These are phyloP conservation scores for Merodon equestris DNA, from an alignment of 2,888 invertebrate species.

Conservation along the genomic window DNA sequence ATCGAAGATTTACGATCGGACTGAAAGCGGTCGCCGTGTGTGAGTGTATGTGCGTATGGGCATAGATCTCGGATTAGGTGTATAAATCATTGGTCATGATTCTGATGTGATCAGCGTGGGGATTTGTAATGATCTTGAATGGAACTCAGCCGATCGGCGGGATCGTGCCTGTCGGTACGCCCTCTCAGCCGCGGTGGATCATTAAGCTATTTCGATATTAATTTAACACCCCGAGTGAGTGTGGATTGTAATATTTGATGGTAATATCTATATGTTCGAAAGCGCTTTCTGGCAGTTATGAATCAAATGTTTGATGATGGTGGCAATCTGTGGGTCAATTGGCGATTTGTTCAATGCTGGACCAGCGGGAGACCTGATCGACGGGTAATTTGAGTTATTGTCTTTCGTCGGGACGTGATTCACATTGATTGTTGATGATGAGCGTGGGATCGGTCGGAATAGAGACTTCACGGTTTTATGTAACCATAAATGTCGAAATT, in stretches of 20 bases:
- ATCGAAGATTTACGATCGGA: conserved; percentile 57
- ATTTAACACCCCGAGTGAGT: conserved; percentile 45
- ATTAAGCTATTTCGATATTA: conserved; percentile 53
- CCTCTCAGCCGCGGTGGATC: conserved; percentile 17
- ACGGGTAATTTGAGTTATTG: conserved; percentile 39
- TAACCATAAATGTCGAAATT: not conserved
- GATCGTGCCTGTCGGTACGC: conserved; percentile 29
- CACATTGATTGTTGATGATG: conserved; percentile 12
- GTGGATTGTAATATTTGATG: conserved; percentile 24
- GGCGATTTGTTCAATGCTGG: conserved; percentile 29
- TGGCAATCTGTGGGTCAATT: conserved; percentile 36
- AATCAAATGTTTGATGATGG: conserved; percentile 33
- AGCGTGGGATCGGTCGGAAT: conserved; percentile 25
- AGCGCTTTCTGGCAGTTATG: conserved; percentile 22
- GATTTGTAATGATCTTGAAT: conserved; percentile 11
- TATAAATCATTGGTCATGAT: conserved; percentile 55
- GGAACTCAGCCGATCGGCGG: conserved; percentile 30
- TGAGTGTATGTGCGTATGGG: conserved; percentile 19
- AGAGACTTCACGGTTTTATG: conserved; percentile 16
- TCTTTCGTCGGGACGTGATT: conserved; percentile 26
- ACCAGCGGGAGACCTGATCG: conserved; percentile 1
- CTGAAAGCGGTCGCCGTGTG: conserved; percentile 35
- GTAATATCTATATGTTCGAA: conserved; percentile 18
- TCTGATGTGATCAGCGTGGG: not conserved
- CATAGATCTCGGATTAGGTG: conserved; percentile 37